These are phyloP conservation scores for Phoebastria nigripes DNA, from an alignment of 2,797 vertebrate species.

Conservation along the genomic window DNA sequence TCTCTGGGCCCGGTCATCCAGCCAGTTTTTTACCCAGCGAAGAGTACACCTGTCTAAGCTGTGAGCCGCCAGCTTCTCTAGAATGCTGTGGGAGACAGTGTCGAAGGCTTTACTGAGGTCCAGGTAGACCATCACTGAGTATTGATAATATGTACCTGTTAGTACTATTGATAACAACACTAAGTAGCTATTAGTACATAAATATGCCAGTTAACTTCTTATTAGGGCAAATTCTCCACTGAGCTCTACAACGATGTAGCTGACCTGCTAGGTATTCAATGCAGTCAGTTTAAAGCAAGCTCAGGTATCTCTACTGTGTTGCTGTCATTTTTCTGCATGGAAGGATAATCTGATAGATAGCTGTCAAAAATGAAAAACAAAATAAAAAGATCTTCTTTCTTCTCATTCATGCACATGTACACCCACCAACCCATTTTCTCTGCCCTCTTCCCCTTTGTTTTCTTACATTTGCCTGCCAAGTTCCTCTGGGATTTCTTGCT, in stretches of 20 bases:
- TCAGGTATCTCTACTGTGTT: neutral
- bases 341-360: neutral
- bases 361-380: neutral
- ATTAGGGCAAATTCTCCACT: neutral
- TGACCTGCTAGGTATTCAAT: neutral
- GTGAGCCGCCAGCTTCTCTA: too few species aligned
- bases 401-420: neutral
- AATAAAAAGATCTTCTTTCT: neutral
- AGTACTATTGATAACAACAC: neutral
- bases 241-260: neutral
- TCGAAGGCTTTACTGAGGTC: too few species aligned
- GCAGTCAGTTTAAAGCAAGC: neutral
- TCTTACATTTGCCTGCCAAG: neutral
- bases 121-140: neutral
- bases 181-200: neutral
- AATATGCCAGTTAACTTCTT: neutral
- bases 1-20: too few species aligned
- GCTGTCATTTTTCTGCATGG: neutral
- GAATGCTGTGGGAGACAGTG: too few species aligned
- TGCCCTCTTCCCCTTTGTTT: neutral
- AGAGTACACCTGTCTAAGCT: too few species aligned
- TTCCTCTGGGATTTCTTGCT: neutral
- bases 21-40: too few species aligned
- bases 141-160: rapidly evolving
- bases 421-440: neutral